These are phyloP conservation scores for Asobara japonica DNA, from an alignment of 1,140 invertebrate species.

Conservation along the genomic window DNA sequence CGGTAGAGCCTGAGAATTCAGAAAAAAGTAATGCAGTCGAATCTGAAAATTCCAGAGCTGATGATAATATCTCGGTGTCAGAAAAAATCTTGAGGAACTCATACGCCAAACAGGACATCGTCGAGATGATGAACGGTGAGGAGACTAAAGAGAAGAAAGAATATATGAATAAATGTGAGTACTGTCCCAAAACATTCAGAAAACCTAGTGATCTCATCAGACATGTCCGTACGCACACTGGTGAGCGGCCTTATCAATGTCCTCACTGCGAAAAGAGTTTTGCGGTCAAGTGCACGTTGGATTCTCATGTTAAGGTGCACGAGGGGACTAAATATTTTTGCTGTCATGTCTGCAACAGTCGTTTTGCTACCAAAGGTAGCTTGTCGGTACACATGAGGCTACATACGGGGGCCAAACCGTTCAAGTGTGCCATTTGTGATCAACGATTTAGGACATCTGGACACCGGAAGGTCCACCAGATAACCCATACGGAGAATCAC, in stretches of 20 bases:
- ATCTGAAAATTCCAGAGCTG: too few relatives aligned
- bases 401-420: constrained; percentile 76
- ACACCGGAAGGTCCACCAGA: constrained; percentile 73
- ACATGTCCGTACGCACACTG: constrained; percentile 73
- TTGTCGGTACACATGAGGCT: constrained; percentile 79
- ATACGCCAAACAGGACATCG: constrained; percentile 45
- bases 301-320: constrained; percentile 72
- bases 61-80: constrained; percentile 63
- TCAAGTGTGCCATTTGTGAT: constrained; percentile 73
- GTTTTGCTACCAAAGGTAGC: constrained; percentile 72
- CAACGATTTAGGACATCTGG: constrained; percentile 75
- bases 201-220: constrained; percentile 68
- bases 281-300: constrained; percentile 75
- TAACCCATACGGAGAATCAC: constrained; percentile 69
- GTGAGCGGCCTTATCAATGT: constrained; percentile 76
- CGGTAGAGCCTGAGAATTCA: constrained; percentile 38
- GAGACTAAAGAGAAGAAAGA: constrained; percentile 46
- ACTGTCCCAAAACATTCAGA: constrained; percentile 68
- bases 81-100: constrained; percentile 68
- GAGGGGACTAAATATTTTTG: constrained; percentile 66
- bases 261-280: constrained; percentile 74
- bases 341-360: constrained; percentile 71
- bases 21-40: constrained; percentile 35
- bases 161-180: constrained; percentile 67
- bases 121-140: neutral